Evolutionary conservation across 1,140 invertebrate genomes (phyloP), one percentile per base, ranked within the genome.

Genomic region (Mamestra configurata): DNA sequence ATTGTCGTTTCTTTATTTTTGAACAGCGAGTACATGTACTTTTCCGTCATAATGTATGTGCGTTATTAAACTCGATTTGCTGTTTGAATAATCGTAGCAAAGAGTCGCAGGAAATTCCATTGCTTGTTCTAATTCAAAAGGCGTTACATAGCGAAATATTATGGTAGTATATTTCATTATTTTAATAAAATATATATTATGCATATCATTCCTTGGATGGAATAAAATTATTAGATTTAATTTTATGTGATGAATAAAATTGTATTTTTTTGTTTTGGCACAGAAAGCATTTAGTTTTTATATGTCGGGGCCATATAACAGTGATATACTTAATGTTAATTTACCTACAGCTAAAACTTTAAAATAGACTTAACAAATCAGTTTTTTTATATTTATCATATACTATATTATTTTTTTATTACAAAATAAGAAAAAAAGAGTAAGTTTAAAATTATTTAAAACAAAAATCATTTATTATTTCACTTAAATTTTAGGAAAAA

Each of bases 191-290:
- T 76, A 75, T 81, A 55, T 76, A 24, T 82, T 78, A 61, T 84
- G 87, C 85, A 87, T 88, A 89, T 89, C 87, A 89, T 89, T 87
- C 79, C 81, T 66, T 59, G 40, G 40, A 79, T 79, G 83, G 64
- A 77, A 81, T 75, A 61, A 68, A 79, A 77, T 79, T 70, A 59
- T 73, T 82, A 82, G 80, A 71, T 59, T 80, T 80, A 79, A 79
- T 49, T 79, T 73, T 24, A 72, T 53, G 55, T 77, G 57, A 64
- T 68, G 51, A 15, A 46, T 53, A n/a, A 71, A 37, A 75, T 70
- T 75, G 20, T 76, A 40, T 49, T 51, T 49, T n/a, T 64, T 81
- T 80, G 77, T 68, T 81, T 77, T 80, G 68, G 64, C 64, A 46
- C 64, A 59, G 35, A 77, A 75, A 75, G 77, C 83, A 83, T 86